These are phyloP conservation scores for Poecilia latipinna DNA, from an alignment of 2,113 vertebrate species.

Conservation along the genomic window DNA sequence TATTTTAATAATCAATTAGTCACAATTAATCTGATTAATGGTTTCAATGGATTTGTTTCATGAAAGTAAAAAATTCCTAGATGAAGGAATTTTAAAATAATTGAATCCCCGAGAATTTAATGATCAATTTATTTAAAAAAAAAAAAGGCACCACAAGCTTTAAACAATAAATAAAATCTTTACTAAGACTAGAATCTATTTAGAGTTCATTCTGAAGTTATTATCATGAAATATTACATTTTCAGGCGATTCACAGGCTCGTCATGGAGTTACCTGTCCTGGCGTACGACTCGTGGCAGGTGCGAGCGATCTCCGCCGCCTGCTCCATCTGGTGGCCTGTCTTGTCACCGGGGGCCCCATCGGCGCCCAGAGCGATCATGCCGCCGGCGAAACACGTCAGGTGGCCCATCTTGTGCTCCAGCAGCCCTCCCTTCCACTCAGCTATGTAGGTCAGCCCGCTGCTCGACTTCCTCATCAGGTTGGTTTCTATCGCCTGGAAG, in stretches of 20 bases:
- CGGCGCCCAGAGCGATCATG: constrained; percentile 96
- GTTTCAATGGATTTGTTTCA: too few relatives aligned
- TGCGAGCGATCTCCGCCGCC: constrained; percentile 94
- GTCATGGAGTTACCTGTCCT: constrained; percentile 85
- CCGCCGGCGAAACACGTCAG: constrained; percentile 97
- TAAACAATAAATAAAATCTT: too few relatives aligned
- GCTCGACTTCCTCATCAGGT: constrained; percentile 92
- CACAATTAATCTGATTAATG: too few relatives aligned
- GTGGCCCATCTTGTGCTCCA: constrained; percentile 99
- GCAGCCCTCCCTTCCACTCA: constrained; percentile 96
- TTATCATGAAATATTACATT: background rate
- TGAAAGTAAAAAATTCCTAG: too few relatives aligned
- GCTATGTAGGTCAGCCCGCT: constrained; percentile 94
- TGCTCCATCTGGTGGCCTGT: constrained; percentile 93
- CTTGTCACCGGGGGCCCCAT: constrained; percentile 86
- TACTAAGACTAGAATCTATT: too few relatives aligned
- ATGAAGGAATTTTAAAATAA: too few relatives aligned
- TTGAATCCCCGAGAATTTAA: too few relatives aligned
- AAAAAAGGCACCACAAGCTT: too few relatives aligned
- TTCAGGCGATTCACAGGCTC: background rate
- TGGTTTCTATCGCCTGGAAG: constrained; percentile 91
- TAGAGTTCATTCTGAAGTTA: too few relatives aligned
- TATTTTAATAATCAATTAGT: too few relatives aligned
- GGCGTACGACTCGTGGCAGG: constrained; percentile 95
- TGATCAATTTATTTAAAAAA: too few relatives aligned